Evolutionary conservation across 1,140 invertebrate genomes (phyloP).

Genomic region (Myzus persicae): DNA sequence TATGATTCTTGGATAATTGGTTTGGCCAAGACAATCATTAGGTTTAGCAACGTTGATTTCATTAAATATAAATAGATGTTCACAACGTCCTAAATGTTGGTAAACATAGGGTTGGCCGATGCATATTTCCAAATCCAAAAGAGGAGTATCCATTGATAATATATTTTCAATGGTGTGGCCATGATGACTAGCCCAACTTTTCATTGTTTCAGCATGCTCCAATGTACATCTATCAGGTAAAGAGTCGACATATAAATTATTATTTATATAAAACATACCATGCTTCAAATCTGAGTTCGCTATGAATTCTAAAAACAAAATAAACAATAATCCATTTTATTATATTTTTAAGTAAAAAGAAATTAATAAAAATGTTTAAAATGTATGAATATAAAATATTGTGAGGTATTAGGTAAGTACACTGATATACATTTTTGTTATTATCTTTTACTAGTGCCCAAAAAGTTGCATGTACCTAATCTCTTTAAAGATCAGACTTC

Average conservation of each 20-base stretch:
- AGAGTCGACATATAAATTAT: constrained; percentile 14
- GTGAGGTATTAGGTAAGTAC: no score
- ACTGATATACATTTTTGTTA: no score
- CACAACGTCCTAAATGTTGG: constrained; percentile 35
- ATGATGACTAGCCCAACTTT: neutral
- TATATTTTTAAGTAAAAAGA: neutral
- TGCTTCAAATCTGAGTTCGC: neutral
- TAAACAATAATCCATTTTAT: neutral
- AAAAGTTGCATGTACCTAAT: neutral
- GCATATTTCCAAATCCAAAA: constrained; percentile 30
- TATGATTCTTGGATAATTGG: constrained; percentile 34
- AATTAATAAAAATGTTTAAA: no score
- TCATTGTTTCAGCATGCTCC: neutral
- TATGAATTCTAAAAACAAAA: constrained; percentile 34
- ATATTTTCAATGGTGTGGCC: neutral
- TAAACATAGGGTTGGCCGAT: constrained; percentile 41
- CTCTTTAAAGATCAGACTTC: neutral
- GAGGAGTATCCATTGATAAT: neutral
- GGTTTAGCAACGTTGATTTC: constrained; percentile 27
- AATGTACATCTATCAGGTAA: neutral
- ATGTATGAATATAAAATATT: no score
- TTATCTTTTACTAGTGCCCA: no score
- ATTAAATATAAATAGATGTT: constrained; percentile 54
- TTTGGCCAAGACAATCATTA: constrained; percentile 24
- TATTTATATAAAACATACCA: constrained; percentile 31